Evolutionary conservation across 2,113 vertebrate genomes (phyloP).

Genomic region (Agapornis roseicollis): DNA sequence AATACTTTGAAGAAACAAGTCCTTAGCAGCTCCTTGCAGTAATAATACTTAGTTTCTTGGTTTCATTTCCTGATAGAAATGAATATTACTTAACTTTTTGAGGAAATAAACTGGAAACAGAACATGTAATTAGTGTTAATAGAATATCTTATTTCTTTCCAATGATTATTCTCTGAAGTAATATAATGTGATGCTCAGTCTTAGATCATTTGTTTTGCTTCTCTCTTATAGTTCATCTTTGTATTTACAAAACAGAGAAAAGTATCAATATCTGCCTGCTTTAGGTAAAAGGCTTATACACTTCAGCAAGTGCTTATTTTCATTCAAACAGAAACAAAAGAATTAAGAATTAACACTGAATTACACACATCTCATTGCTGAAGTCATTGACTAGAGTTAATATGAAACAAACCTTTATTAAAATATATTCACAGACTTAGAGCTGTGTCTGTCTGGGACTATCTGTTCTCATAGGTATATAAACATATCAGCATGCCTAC

Average conservation of each 20-base stretch:
- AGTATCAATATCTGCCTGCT: not conserved
- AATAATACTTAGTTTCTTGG: not conserved
- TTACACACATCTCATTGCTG: not conserved
- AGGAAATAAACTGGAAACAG: not conserved
- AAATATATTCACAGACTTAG: slow-evolving; percentile 5
- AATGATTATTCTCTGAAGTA: not conserved
- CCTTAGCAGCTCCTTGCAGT: not conserved
- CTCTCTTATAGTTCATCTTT: not conserved
- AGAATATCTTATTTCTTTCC: not conserved
- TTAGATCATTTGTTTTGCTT: not conserved
- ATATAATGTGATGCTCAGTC: not conserved
- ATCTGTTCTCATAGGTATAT: slow-evolving; percentile 7
- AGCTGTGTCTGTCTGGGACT: slow-evolving; percentile 19
- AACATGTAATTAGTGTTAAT: not conserved
- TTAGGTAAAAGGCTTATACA: not conserved
- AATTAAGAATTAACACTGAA: not conserved
- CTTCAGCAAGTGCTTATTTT: not conserved
- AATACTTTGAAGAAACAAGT: not conserved
- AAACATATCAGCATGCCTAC: slow-evolving; percentile 29
- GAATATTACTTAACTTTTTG: not conserved
- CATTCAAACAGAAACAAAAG: not conserved
- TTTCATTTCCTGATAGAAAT: not conserved
- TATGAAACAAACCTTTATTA: slow-evolving; percentile 34
- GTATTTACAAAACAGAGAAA: not conserved
- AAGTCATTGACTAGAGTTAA: slow-evolving; percentile 4